These are phyloP conservation scores for Heliconius himera DNA, from an alignment of 1,140 invertebrate genomes.

Conservation along the genomic window DNA sequence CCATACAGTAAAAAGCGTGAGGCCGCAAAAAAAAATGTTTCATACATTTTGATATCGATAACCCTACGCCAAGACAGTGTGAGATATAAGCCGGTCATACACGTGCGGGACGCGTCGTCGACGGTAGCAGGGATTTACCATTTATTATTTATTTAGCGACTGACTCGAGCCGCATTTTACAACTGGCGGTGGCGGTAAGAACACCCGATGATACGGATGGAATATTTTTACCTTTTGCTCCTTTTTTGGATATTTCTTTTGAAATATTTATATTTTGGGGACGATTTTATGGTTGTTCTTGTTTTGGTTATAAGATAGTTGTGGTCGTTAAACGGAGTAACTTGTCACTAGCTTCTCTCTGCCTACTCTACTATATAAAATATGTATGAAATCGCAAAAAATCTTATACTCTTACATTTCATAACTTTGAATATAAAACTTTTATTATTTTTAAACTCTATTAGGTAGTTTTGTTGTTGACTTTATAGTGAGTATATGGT, in stretches of 20 bases:
- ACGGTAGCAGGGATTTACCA: conserved; percentile 38
- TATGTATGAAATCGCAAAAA: too few relatives aligned
- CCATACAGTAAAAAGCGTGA: too few relatives aligned
- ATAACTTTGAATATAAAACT: too few relatives aligned
- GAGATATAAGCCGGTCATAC: conserved; percentile 31
- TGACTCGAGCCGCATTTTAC: conserved; percentile 12
- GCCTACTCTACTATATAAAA: too few relatives aligned
- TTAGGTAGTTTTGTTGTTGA: too few relatives aligned
- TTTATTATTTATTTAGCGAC: conserved; percentile 42
- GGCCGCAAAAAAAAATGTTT: too few relatives aligned
- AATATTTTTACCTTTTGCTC: conserved; percentile 12
- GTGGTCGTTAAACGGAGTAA: too few relatives aligned
- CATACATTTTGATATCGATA: neutral
- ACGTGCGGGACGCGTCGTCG: conserved; percentile 34
- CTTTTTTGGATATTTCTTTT: conserved; percentile 2
- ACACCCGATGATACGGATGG: conserved; percentile 9
- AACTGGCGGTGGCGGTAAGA: neutral
- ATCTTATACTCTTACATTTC: too few relatives aligned
- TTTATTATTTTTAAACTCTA: too few relatives aligned
- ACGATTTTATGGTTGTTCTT: neutral
- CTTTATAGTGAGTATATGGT: too few relatives aligned
- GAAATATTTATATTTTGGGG: neutral
- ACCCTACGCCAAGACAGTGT: conserved; percentile 14
- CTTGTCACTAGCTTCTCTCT: too few relatives aligned
- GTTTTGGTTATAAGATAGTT: neutral